Conservation (phyloP, 2,113 vertebrate genomes). For the Corapipo altera region DNA sequence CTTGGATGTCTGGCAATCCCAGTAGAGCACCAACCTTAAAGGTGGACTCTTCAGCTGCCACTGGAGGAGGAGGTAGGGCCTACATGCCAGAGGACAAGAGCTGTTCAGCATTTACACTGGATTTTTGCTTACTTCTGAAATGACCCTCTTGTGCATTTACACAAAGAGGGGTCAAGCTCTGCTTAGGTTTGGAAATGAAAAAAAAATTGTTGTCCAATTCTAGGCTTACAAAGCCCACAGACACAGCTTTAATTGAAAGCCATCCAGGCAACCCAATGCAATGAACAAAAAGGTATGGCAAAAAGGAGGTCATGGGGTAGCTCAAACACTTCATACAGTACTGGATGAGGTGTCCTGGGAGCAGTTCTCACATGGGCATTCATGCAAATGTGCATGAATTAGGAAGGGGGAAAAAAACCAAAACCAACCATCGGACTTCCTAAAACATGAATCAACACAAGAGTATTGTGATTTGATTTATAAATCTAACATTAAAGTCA, state of each 20-base stretch:
- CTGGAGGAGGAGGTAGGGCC: neutral
- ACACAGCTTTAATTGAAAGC: neutral
- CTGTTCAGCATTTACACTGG: neutral
- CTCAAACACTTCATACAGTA: neutral
- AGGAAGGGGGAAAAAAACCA: neutral
- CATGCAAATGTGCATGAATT: neutral
- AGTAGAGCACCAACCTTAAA: neutral
- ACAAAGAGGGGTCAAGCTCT: neutral
- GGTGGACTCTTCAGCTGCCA: neutral
- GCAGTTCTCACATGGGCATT: neutral
- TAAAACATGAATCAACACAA: neutral
- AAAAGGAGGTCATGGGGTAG: constrained; percentile 14
- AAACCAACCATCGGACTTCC: neutral
- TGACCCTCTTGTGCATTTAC: neutral
- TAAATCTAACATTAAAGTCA: neutral
- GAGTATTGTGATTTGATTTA: neutral
- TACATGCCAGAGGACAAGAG: neutral
- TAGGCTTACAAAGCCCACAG: neutral
- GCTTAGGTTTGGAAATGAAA: neutral
- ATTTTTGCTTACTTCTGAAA: neutral
- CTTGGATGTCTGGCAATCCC: neutral
- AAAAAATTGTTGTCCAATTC: neutral
- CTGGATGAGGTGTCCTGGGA: neutral
- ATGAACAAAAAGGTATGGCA: neutral
- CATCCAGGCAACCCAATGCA: neutral